Evolutionary conservation across 64 coral and sea anemone species (phyloP).

Genomic region (Actinia equina): DNA sequence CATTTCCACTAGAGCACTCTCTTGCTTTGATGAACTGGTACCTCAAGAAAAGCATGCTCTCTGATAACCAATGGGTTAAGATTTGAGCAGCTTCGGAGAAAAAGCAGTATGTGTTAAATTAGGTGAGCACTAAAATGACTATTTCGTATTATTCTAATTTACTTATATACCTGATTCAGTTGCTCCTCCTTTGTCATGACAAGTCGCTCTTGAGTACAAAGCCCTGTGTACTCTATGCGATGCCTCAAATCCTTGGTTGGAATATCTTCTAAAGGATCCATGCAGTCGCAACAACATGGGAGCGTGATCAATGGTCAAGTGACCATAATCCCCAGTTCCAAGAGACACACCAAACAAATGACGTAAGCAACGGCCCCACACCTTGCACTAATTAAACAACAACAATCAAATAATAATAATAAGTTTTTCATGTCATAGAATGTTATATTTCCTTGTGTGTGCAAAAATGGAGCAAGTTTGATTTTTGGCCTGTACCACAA

Average conservation of each 20-base stretch:
- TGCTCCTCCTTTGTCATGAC: conserved; percentile 14
- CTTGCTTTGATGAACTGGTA: too few species aligned
- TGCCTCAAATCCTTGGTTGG: conserved; percentile 45
- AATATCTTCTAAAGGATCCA: conserved; percentile 33
- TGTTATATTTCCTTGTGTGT: not conserved
- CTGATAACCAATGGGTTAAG: conserved; percentile 38
- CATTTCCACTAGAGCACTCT: not conserved
- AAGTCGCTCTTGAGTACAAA: conserved; percentile 39
- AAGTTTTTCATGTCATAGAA: not conserved
- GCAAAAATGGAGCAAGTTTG: too few species aligned
- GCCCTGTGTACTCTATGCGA: conserved; percentile 42
- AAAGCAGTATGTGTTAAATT: not conserved
- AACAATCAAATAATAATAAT: not conserved
- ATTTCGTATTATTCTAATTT: not conserved
- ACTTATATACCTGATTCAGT: conserved; percentile 15
- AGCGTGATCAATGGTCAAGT: conserved; percentile 23
- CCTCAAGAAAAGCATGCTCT: conserved; percentile 1
- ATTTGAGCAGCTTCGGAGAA: conserved; percentile 21
- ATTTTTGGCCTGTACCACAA: not conserved
- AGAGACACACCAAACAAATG: conserved; percentile 33
- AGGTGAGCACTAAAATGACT: not conserved
- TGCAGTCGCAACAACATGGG: conserved; percentile 17
- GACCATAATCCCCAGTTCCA: conserved; percentile 26
- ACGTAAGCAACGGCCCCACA: conserved; percentile 28
- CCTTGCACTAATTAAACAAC: conserved; percentile 21